Conservation (phyloP, 2,797 vertebrate species). For the Chaetophractus vellerosus region DNA sequence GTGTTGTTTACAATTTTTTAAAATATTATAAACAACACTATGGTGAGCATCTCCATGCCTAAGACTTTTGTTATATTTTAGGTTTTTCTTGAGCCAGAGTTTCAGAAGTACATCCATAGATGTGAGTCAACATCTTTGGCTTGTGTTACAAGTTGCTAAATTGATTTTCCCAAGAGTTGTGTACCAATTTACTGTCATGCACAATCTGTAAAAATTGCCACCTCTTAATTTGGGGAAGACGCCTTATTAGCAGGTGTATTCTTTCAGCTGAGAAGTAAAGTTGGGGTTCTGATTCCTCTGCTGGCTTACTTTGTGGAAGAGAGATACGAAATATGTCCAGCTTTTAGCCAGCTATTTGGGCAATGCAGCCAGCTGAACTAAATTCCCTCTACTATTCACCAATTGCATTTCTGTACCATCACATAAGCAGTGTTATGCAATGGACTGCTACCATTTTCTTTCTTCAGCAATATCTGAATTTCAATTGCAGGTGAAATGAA, state of each 20-base stretch:
- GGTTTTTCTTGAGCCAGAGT: background rate
- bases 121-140: background rate
- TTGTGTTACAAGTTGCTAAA: background rate
- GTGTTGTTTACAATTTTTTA: background rate
- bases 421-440: background rate
- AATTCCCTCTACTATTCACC: background rate
- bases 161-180: background rate
- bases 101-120: background rate
- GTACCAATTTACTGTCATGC: background rate
- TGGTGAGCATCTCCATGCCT: background rate
- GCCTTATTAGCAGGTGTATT: background rate
- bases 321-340: conserved; percentile 42
- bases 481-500: background rate
- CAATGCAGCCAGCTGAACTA: background rate
- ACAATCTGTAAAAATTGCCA: background rate
- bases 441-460: background rate
- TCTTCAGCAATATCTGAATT: background rate
- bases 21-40: background rate
- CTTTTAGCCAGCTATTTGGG: background rate
- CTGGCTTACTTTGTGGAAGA: conserved; percentile 23
- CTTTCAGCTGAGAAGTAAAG: background rate
- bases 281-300: background rate
- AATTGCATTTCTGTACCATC: background rate
- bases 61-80: background rate
- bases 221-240: background rate